Evolutionary conservation across 2,888 invertebrate genomes (phyloP).

Genomic region (Agonopterix subpropinquella): DNA sequence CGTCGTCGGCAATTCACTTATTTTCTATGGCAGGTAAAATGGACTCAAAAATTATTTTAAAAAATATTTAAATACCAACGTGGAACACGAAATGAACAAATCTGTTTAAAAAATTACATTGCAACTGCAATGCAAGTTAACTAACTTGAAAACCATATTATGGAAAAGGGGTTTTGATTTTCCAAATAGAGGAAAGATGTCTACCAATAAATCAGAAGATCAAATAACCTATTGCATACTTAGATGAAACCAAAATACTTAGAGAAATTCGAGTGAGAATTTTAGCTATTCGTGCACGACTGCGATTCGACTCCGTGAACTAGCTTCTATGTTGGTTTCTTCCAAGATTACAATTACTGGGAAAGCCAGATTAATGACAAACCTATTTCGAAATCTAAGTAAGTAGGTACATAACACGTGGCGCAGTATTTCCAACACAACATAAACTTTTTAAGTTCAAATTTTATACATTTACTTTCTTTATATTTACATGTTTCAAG

Average conservation of each 20-base stretch:
- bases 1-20: constrained; percentile 61
- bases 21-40: constrained; percentile 71
- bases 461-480: constrained; percentile 31
- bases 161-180: too few relatives aligned
- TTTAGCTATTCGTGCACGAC: too few relatives aligned
- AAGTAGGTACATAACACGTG: constrained; percentile 1
- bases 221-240: too few relatives aligned
- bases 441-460: constrained; percentile 36
- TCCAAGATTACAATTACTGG: too few relatives aligned
- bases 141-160: neutral
- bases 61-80: constrained; percentile 54
- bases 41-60: constrained; percentile 56
- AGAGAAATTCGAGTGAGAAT: too few relatives aligned
- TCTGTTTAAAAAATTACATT: constrained; percentile 39
- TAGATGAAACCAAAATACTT: too few relatives aligned
- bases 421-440: constrained; percentile 16
- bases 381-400: neutral
- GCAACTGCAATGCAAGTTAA: constrained; percentile 10
- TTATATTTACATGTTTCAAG: constrained; percentile 49
- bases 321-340: too few relatives aligned
- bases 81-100: constrained; percentile 46
- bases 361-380: too few relatives aligned
- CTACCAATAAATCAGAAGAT: too few relatives aligned
- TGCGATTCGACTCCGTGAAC: too few relatives aligned
- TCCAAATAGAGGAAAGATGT: too few relatives aligned